These are phyloP conservation scores for Meliscaeva auricollis DNA, from an alignment of 2,888 invertebrate genomes.

Conservation along the genomic window DNA sequence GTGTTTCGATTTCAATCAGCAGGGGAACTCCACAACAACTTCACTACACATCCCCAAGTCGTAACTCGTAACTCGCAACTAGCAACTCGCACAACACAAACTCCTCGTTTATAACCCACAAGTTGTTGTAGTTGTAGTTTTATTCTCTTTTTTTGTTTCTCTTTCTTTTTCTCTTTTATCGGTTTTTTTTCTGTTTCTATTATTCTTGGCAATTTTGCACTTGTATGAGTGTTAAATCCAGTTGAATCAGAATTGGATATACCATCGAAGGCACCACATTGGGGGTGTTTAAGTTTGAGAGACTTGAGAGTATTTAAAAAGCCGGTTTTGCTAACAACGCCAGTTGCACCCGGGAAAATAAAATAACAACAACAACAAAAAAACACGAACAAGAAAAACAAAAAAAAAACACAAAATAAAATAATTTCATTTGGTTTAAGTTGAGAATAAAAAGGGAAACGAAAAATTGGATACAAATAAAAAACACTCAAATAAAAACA, in stretches of 20 bases:
- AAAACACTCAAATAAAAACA: too few species aligned
- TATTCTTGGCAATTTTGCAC: slow-evolving; percentile 3
- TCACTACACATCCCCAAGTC: background rate
- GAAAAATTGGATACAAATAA: too few species aligned
- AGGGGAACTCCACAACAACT: slow-evolving; percentile 21
- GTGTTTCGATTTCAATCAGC: slow-evolving; percentile 61
- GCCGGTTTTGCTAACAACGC: slow-evolving; percentile 69
- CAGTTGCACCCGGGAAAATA: slow-evolving; percentile 60
- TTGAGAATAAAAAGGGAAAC: slow-evolving; percentile 20
- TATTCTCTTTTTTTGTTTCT: slow-evolving; percentile 5
- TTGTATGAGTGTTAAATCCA: slow-evolving; percentile 72
- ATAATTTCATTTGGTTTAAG: slow-evolving; percentile 13
- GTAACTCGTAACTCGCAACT: slow-evolving; percentile 9
- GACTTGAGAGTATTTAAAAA: slow-evolving; percentile 68
- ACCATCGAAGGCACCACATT: slow-evolving; percentile 63
- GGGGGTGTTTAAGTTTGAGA: slow-evolving; percentile 60
- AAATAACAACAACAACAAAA: slow-evolving; percentile 9
- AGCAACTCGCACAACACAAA: background rate
- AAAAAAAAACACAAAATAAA: slow-evolving; percentile 13
- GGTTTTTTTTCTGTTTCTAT: background rate
- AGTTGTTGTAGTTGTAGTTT: background rate
- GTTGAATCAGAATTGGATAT: slow-evolving; percentile 62
- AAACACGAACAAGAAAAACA: slow-evolving; percentile 3
- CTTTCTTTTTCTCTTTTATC: slow-evolving; percentile 43
- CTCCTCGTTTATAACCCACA: background rate